Evolutionary conservation across 2,797 vertebrate species (phyloP), one percentile per base, ranked within the genome.

Genomic region (Thripadectes ignobilis): DNA sequence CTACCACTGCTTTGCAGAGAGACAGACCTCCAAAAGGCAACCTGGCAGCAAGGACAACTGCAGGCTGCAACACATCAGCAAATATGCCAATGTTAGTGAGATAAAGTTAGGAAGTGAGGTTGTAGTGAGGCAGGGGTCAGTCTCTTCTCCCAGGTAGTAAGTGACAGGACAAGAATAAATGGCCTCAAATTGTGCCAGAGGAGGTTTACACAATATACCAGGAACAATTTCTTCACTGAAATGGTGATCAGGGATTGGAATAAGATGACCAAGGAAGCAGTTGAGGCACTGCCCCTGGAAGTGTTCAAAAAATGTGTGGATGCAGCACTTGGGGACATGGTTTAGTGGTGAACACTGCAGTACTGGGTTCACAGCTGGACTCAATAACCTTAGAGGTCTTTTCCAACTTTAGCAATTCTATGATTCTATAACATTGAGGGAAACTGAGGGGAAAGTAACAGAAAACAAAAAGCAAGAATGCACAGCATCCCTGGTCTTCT

Each of bases 1-100:
- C 71, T 12, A 45, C 19, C 78, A 24, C 51, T 88, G 81, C 69
- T 82, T 17, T 87, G 32, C 88, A 95, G 89, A 78, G 76, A 92
- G 46, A 92, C 7, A 93, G 22, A 59, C 51, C 55, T 78, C n/a
- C 7, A 57, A 54, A 77, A 75, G 19, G 75, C 46, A 94, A 83
- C 48, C 34, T 78, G 41, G 59, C 43, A 55, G 46, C 32, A 88
- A 68, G 45, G 61, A 72, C 29, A 93, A 89, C 22, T 30, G 36
- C 26, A 85, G 46, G 54, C 62, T 93, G 38, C n/a, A 86, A 66
- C 62, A 46, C 32, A 76, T 26, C 74, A 73, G 48, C 39, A 86
- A 89, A 69, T 38, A 79, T 16, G 30, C 46, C 63, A 34, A 24
- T 12, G 13, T 46, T 27, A 55, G 9, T 8, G 49, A 88, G 57